Percentiles rank a stretch among this genome's conserved stretches.
Conservation (phyloP, 2,888 invertebrate genomes). For the Meta bourneti region DNA sequence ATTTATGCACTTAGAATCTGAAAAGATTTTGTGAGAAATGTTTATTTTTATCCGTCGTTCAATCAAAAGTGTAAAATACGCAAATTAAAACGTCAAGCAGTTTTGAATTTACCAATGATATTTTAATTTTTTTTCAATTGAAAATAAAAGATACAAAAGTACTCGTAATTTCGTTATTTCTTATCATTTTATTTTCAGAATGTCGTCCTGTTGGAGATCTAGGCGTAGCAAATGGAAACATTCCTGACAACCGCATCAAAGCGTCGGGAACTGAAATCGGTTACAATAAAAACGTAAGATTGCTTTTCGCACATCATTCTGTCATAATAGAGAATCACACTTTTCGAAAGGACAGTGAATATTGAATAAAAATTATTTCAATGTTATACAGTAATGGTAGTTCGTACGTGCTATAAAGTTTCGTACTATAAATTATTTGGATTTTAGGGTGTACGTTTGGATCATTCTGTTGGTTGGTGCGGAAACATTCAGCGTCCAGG, state of each 20-base stretch:
- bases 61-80: too few relatives aligned
- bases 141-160: too few relatives aligned
- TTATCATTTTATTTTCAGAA: conserved; percentile 82
- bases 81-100: too few relatives aligned
- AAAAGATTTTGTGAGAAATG: too few relatives aligned
- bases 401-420: background rate
- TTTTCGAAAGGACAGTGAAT: background rate
- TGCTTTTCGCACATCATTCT: background rate
- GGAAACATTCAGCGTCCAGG: conserved; percentile 92
- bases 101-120: too few relatives aligned
- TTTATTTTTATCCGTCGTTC: too few relatives aligned
- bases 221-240: conserved; percentile 92
- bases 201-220: conserved; percentile 94
- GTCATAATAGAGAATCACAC: background rate
- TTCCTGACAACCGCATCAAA: conserved; percentile 92
- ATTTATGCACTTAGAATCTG: too few relatives aligned
- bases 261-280: conserved; percentile 91
- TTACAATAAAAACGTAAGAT: conserved; percentile 87
- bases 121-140: too few relatives aligned
- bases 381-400: too few relatives aligned
- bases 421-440: background rate
- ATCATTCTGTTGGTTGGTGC: conserved; percentile 92
- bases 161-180: too few relatives aligned
- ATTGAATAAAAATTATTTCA: background rate
- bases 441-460: conserved; percentile 90